phyloP scores from a whole-genome alignment of 2,888 invertebrate genomes.

The Hirtodrosophila trivittata region DNA sequence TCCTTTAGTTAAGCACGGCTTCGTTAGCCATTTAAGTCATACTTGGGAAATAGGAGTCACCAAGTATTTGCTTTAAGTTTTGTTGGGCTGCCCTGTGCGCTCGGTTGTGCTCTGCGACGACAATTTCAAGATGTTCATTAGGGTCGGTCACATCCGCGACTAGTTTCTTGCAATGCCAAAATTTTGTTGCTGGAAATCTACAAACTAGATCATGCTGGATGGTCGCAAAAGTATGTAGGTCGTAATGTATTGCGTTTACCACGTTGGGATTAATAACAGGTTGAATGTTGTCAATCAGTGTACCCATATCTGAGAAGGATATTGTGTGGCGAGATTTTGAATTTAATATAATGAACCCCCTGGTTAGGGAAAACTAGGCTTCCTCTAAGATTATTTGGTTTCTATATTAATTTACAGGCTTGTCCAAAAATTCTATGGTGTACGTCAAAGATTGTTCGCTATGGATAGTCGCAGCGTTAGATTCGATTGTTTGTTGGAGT shows the following conservation, averaged over 20 bases:
- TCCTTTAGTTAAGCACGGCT: too few relatives aligned
- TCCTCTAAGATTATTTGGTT: slow-evolving; percentile 19
- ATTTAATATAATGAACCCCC: too few relatives aligned
- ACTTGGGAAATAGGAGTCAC: too few relatives aligned
- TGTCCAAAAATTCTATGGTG: not conserved
- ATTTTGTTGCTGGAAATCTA: slow-evolving; percentile 13
- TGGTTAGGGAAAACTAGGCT: not conserved
- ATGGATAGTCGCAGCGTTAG: too few relatives aligned
- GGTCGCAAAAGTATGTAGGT: slow-evolving; percentile 1
- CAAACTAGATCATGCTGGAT: slow-evolving; percentile 10
- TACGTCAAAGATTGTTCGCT: slow-evolving; percentile 5
- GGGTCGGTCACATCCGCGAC: slow-evolving; percentile 2
- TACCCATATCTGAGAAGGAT: too few relatives aligned
- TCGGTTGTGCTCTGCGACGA: not conserved
- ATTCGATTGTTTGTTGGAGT: too few relatives aligned
- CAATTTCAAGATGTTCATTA: slow-evolving; percentile 5
- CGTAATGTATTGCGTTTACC: slow-evolving; percentile 9
- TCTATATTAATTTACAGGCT: slow-evolving; percentile 4
- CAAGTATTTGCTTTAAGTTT: slow-evolving; percentile 6
- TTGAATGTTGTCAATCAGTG: too few relatives aligned
- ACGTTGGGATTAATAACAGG: not conserved
- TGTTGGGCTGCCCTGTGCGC: too few relatives aligned
- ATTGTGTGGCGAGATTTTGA: too few relatives aligned
- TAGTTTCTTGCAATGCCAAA: slow-evolving; percentile 11
- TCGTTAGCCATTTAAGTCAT: too few relatives aligned